Base-by-base conservation (phyloP, 2,888 invertebrate species). In the Amiota minor region DNA sequence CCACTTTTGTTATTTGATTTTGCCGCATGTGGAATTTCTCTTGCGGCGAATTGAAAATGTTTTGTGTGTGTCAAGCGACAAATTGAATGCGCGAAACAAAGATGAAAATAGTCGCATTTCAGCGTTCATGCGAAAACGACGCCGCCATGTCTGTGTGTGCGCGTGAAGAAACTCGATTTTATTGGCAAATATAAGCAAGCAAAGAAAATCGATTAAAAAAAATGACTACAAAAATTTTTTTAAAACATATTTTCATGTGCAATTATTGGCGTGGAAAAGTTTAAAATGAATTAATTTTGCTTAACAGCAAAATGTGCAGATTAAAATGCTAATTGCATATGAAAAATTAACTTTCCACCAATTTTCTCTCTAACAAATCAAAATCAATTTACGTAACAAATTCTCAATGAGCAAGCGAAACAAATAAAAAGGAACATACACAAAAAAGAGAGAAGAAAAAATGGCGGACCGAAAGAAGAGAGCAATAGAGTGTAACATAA, bases 61-160 rank as follows among this genome's bases (percentile, higher is more conserved):
- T 1, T 14, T 20, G 9, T 20, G 1, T 14, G 9, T 23, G 20
- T 6, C 14, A 14, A 20, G 35, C 14, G 20, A 23, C 23, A 71
- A 77, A 76, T 53, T 67, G 70, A 72, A 71, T 76, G 71, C 76
- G 84, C 77, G 80, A 78, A 84, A 83, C 80, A 81, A 82, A 86
- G 83, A 83, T 81, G 69, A 85, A 83, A 79, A 78, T 82, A 84
- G 83, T 86, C 80, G 80, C 84, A 83, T 79, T 86, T 83, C 78
- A 83, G 82, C 83, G 65, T 59, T 69, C 55, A 72, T 72, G 70
- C 59, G 71, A 71, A 74, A 75, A 35, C 35, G 74, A 80, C 74
- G 79, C 79, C 77, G 79, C 80, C 80, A 80, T 80, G 78, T 79
- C 78, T 81, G 78, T 81, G 80, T 62, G 61, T 61, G 71, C 71